These are phyloP conservation scores for Serinus canaria DNA, from an alignment of 2,113 vertebrate species.

Conservation along the genomic window DNA sequence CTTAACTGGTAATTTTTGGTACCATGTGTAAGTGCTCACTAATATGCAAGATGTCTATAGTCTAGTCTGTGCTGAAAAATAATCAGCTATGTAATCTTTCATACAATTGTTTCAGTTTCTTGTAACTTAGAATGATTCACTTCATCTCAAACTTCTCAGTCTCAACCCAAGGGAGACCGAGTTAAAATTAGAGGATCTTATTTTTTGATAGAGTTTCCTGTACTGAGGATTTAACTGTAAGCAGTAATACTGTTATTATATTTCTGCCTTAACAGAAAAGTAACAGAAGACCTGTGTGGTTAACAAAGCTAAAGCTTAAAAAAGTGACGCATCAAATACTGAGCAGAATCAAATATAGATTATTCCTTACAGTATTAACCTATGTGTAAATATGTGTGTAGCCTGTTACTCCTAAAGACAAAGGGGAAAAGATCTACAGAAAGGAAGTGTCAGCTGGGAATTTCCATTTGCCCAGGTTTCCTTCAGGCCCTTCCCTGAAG, in stretches of 20 bases:
- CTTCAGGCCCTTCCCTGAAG: neutral
- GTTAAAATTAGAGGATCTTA: neutral
- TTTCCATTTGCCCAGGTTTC: neutral
- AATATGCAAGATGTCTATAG: neutral
- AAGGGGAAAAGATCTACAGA: neutral
- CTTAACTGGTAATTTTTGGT: neutral
- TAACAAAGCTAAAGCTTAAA: neutral
- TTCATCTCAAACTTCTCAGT: neutral
- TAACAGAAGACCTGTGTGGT: neutral
- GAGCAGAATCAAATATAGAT: neutral
- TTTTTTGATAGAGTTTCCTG: neutral
- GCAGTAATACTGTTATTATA: neutral
- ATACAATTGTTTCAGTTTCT: neutral
- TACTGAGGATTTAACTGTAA: neutral
- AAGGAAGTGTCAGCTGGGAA: neutral
- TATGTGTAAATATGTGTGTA: neutral
- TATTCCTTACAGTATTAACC: neutral
- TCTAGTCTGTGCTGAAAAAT: neutral
- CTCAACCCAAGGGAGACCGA: neutral
- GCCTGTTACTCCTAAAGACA: neutral
- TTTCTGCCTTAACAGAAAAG: neutral
- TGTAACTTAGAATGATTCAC: neutral
- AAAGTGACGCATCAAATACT: neutral
- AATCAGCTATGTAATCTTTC: neutral
- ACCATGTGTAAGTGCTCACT: neutral